Evolutionary conservation across 2,113 vertebrate species (phyloP).

Genomic region (Lasiurus cinereus): DNA sequence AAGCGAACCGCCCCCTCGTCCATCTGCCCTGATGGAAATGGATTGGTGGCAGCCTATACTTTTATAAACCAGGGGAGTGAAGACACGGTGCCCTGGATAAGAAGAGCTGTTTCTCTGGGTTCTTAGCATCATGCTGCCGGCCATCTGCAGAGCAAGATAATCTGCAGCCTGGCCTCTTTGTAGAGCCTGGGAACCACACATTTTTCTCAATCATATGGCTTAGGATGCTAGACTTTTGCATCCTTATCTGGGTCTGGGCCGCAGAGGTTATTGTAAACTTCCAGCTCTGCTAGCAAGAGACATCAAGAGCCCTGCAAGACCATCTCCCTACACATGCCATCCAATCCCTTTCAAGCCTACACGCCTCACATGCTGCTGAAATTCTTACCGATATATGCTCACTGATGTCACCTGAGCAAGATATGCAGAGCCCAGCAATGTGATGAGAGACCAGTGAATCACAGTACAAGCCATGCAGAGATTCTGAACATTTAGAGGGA

Average conservation of each 20-base stretch:
- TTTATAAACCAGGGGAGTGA: neutral
- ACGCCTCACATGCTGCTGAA: neutral
- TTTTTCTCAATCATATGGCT: neutral
- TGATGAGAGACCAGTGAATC: neutral
- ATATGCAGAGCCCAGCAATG: neutral
- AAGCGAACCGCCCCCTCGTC: neutral
- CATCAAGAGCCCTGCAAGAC: neutral
- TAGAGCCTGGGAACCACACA: neutral
- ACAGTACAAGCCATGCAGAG: neutral
- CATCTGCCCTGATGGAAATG: slow-evolving; percentile 6
- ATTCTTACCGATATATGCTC: neutral
- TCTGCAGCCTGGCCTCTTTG: neutral
- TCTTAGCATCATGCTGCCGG: neutral
- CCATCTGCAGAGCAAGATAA: neutral
- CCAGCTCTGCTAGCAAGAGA: neutral
- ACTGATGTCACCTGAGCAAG: neutral
- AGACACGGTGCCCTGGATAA: neutral
- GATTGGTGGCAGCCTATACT: neutral
- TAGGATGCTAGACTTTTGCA: neutral
- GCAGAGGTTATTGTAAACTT: neutral
- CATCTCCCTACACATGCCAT: neutral
- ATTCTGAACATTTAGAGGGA: neutral
- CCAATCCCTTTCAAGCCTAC: neutral
- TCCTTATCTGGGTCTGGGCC: neutral
- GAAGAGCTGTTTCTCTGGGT: neutral